Percentiles rank a stretch among this genome's conserved stretches.
Evolutionary conservation across 2,797 vertebrate species (phyloP).

Genomic region (Smutsia temminckii): DNA sequence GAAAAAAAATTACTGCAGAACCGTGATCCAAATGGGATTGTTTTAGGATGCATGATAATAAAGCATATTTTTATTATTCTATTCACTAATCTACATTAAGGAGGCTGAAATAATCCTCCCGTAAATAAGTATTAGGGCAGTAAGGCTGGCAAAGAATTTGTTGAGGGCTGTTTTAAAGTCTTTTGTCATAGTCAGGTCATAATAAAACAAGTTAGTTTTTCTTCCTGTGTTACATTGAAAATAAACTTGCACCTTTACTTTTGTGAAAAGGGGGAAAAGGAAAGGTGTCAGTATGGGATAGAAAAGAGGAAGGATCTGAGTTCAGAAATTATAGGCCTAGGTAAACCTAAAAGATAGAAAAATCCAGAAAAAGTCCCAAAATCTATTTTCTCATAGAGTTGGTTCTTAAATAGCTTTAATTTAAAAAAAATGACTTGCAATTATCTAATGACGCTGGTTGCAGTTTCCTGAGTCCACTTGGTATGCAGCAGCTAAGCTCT

Average conservation of each 20-base stretch:
- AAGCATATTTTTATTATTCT: slow-evolving; percentile 38
- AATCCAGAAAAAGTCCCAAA: slow-evolving; percentile 2
- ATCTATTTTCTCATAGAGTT: neutral
- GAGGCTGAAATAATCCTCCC: slow-evolving; percentile 18
- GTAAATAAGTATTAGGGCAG: slow-evolving; percentile 22
- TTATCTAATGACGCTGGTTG: neutral
- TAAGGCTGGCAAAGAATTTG: slow-evolving; percentile 8
- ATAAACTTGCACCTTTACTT: slow-evolving; percentile 23
- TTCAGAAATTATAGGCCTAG: slow-evolving; percentile 23
- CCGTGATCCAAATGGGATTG: neutral
- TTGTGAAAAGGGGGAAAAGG: slow-evolving; percentile 32
- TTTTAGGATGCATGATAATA: neutral
- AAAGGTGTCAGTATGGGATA: neutral
- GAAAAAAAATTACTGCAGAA: neutral
- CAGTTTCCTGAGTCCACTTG: neutral
- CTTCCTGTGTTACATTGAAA: slow-evolving; percentile 11
- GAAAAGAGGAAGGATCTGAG: slow-evolving; percentile 18
- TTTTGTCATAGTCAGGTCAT: neutral
- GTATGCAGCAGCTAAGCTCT: neutral
- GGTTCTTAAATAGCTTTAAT: neutral
- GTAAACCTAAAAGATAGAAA: slow-evolving; percentile 30
- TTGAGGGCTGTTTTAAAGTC: neutral
- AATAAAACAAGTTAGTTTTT: slow-evolving; percentile 27
- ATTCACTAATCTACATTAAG: slow-evolving; percentile 46
- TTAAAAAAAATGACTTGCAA: neutral